These are phyloP conservation scores for Propithecus coquereli DNA, from an alignment of 2,113 vertebrate genomes.

Conservation along the genomic window DNA sequence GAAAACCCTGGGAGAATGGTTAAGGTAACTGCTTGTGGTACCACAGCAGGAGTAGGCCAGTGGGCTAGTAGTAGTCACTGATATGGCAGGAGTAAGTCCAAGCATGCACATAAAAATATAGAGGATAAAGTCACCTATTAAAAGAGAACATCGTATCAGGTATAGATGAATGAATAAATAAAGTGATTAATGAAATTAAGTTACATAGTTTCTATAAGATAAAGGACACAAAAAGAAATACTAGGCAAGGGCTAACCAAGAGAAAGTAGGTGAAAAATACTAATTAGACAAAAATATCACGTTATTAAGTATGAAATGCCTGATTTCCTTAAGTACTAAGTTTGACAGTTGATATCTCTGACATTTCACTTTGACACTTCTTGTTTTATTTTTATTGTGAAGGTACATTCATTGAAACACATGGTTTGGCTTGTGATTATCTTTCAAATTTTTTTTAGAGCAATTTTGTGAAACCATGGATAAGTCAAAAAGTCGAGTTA, in stretches of 20 bases:
- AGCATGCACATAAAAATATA: background rate
- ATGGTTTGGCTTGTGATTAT: too few species aligned
- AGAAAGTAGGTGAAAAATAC: background rate
- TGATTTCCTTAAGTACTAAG: too few species aligned
- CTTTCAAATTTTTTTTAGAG: too few species aligned
- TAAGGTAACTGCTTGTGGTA: background rate
- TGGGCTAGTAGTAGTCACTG: background rate
- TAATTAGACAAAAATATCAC: background rate
- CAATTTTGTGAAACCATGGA: too few species aligned
- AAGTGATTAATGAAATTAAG: background rate
- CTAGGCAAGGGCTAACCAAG: background rate
- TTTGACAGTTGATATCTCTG: too few species aligned
- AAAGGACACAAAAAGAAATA: background rate
- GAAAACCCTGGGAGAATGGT: background rate
- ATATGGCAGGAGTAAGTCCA: background rate
- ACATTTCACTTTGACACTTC: too few species aligned
- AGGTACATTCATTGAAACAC: too few species aligned
- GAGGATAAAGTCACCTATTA: background rate
- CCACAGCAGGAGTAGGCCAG: background rate
- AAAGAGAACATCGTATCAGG: background rate
- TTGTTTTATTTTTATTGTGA: too few species aligned
- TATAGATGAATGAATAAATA: background rate
- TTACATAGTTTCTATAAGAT: background rate
- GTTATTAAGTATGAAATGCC: too few species aligned
- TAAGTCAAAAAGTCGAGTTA: too few species aligned